Conservation (phyloP, 1,140 invertebrate genomes). For the Drosophila pruinosa region DNA sequence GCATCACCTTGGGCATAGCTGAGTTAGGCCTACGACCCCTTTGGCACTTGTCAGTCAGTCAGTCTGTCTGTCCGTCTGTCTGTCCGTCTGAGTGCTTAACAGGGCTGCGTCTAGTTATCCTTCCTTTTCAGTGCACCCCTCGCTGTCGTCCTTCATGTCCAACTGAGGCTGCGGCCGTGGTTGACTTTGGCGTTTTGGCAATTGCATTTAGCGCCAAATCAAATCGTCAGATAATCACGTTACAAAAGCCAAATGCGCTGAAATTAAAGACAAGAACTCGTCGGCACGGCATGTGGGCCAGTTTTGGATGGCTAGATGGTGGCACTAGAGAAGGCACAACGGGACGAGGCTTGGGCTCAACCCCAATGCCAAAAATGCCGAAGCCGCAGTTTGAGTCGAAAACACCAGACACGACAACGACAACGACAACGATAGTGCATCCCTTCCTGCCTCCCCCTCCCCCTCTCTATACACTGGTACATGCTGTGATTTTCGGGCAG, state of each 20-base stretch:
- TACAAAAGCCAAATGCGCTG: conserved; percentile 82
- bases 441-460: not conserved
- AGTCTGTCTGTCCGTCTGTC: not conserved
- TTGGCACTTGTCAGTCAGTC: conserved; percentile 7
- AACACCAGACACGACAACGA: conserved; percentile 49
- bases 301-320: not conserved
- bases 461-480: not conserved
- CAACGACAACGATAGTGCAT: not conserved
- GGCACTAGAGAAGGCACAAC: not conserved
- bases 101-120: not conserved
- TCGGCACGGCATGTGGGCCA: conserved; percentile 52
- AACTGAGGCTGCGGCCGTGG: not conserved
- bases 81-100: not conserved
- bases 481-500: conserved; percentile 74
- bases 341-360: conserved; percentile 9
- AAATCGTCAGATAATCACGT: conserved; percentile 83
- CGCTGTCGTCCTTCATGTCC: not conserved
- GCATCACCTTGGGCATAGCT: not conserved
- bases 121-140: not conserved
- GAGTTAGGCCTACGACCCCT: not conserved
- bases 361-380: conserved; percentile 15
- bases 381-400: conserved; percentile 48
- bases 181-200: conserved; percentile 75
- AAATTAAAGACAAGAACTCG: conserved; percentile 70
- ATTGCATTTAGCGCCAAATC: conserved; percentile 82